Base-by-base conservation (phyloP, 2,888 invertebrate genomes). In the Epirrita christyi region DNA sequence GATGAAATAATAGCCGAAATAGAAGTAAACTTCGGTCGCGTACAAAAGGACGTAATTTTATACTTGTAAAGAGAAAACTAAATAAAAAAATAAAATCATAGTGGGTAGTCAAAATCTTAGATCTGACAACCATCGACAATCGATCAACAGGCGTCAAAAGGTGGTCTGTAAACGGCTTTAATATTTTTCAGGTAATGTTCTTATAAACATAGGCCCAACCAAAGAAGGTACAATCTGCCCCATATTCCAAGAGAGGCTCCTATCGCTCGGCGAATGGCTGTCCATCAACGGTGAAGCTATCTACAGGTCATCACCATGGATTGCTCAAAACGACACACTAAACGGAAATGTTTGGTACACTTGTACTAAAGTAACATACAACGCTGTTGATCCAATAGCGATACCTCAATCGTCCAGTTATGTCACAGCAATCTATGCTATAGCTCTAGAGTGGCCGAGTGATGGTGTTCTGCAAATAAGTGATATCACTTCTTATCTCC, bases 131-230 rank as follows among this genome's bases (percentile, higher is more conserved):
- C 4, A 3, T 21, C n/a, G n/a, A n/a, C n/a, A n/a, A n/a, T 21
- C 21, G 21, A 21, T 21, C 21, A 21, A 21, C 21, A 21, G n/a
- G n/a, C n/a, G n/a, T n/a, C n/a, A n/a, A n/a, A n/a, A n/a, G n/a
- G n/a, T n/a, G n/a, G n/a, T n/a, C n/a, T n/a, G n/a, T n/a, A n/a
- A n/a, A n/a, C n/a, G n/a, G n/a, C n/a, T n/a, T n/a, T n/a, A n/a
- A n/a, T n/a, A n/a, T n/a, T n/a, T 15, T n/a, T 0, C 71, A 94
- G 96, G 96, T 0, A 97, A 97, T 77, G 90, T 95, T 13, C 81
- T 97, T 11, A 94, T 97, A 75, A 98, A 98, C 76, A 93, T 98
- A 6, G 98, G 98, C 0, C 98, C 98, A 11, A 97, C 97, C 0
- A 96, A 96, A 76, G 97, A 97, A 70, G 98, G 98, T 4, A 95